phyloP scores from a whole-genome alignment of 2,797 vertebrate species.

The Cephalopachus bancanus region DNA sequence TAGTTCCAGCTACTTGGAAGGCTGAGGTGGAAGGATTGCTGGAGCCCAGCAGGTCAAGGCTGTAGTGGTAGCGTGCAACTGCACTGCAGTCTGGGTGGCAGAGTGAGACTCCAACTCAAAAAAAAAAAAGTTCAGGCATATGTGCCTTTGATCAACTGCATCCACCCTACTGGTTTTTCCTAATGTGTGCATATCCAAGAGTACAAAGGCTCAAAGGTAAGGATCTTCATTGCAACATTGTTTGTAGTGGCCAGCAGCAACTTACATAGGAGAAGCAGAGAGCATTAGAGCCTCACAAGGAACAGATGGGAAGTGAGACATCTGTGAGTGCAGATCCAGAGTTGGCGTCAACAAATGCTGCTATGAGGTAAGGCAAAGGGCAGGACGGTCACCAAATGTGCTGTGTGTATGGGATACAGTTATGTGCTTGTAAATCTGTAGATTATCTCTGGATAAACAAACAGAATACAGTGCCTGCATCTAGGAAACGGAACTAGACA shows the following conservation, averaged over 20 bases:
- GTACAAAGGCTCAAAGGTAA: neutral
- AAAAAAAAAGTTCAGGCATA: neutral
- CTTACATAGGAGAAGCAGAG: neutral
- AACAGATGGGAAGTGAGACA: neutral
- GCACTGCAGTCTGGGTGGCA: too few relatives aligned
- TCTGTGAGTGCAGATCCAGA: too few relatives aligned
- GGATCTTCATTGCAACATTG: neutral
- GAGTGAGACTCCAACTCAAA: too few relatives aligned
- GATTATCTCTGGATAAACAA: neutral
- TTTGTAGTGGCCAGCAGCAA: neutral
- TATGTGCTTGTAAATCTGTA: neutral
- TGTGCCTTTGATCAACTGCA: neutral
- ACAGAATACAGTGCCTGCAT: neutral
- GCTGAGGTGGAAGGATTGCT: too few relatives aligned
- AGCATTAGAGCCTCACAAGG: neutral
- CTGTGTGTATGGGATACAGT: neutral
- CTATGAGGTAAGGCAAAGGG: neutral
- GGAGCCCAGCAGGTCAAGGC: too few relatives aligned
- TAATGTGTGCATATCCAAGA: too few relatives aligned
- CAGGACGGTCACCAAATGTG: neutral
- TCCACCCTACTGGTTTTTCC: neutral
- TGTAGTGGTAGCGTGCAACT: too few relatives aligned
- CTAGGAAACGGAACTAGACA: neutral
- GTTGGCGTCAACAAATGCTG: too few relatives aligned
- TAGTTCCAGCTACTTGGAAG: too few relatives aligned